These are phyloP conservation scores for Dastarcus helophoroides DNA, from an alignment of 2,888 invertebrate genomes.

Conservation along the genomic window DNA sequence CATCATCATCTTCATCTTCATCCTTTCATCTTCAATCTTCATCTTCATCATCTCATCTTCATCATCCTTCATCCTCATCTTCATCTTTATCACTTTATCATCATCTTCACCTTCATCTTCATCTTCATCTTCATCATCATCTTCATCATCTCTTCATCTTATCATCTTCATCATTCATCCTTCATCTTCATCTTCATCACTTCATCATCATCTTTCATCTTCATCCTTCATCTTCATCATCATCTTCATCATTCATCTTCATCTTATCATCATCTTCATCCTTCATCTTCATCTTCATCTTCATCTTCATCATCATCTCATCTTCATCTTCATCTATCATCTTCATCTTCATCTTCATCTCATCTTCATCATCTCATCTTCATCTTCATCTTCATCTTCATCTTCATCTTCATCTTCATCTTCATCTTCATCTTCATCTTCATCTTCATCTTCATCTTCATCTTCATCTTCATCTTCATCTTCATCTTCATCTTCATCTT, in stretches of 20 bases:
- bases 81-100: constrained; percentile 1
- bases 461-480: neutral
- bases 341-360: neutral
- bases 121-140: constrained; percentile 6
- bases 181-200: constrained; percentile 8
- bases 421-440: neutral
- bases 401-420: neutral
- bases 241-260: neutral
- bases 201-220: too few relatives aligned
- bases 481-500: neutral
- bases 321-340: neutral
- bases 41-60: too few relatives aligned
- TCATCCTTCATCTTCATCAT: neutral
- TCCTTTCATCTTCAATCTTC: constrained; percentile 1
- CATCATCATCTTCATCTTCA: neutral
- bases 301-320: neutral
- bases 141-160: constrained; percentile 1
- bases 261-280: neutral
- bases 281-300: neutral
- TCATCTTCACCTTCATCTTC: too few relatives aligned
- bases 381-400: neutral
- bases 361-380: neutral
- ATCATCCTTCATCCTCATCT: constrained; percentile 7
- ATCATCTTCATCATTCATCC: constrained; percentile 1
- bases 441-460: neutral